Conservation (phyloP, 2,113 vertebrate species). For the Crotophaga sulcirostris region DNA sequence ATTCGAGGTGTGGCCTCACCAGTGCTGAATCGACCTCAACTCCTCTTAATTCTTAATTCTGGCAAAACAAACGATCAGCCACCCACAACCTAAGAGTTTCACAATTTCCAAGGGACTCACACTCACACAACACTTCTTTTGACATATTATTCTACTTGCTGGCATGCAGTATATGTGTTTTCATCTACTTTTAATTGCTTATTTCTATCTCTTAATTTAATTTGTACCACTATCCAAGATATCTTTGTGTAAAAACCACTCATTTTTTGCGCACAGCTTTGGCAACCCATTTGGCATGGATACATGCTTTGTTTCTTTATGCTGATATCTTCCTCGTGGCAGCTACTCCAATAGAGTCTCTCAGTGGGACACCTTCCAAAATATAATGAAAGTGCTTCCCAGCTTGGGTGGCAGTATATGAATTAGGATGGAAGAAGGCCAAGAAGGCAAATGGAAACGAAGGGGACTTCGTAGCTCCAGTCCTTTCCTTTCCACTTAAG, state of each 20-base stretch:
- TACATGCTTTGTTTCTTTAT: neutral
- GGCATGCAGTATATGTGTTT: neutral
- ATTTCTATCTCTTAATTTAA: neutral
- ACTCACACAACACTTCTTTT: neutral
- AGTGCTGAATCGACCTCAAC: neutral
- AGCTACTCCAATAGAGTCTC: neutral
- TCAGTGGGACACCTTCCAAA: neutral
- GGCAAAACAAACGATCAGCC: neutral
- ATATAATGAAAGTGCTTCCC: neutral
- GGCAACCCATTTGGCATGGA: neutral
- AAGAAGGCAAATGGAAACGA: neutral
- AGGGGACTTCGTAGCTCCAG: neutral
- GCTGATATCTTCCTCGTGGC: neutral
- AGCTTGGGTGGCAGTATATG: neutral
- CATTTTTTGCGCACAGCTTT: neutral
- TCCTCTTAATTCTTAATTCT: neutral
- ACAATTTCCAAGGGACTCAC: neutral
- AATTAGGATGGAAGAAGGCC: neutral
- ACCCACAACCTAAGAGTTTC: neutral
- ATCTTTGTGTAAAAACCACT: neutral
- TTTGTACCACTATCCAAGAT: neutral
- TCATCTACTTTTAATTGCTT: neutral
- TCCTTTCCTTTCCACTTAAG: neutral
- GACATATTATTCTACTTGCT: neutral
- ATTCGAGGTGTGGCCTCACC: no score